Evolutionary conservation across 2,797 vertebrate genomes (phyloP).

Genomic region (Helostoma temminkii): DNA sequence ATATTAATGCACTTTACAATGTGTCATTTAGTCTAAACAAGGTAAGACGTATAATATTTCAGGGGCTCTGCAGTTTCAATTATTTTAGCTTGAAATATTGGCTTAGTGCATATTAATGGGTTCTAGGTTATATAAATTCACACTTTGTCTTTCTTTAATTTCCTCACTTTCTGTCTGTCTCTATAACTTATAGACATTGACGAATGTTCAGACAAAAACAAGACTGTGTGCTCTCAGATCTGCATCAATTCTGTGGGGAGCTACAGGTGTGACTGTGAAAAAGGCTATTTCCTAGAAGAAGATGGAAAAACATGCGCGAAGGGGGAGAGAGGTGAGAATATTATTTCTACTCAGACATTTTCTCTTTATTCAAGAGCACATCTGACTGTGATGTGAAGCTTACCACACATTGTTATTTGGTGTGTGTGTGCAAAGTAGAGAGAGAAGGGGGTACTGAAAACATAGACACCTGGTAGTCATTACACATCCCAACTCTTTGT

Average conservation of each 20-base stretch:
- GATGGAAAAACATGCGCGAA: constrained; percentile 91
- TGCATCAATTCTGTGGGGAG: constrained; percentile 93
- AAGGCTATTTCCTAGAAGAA: constrained; percentile 89
- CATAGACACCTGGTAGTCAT: constrained; percentile 79
- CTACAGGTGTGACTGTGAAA: constrained; percentile 93
- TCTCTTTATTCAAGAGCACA: constrained; percentile 45
- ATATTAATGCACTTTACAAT: too few species aligned
- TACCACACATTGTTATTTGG: constrained; percentile 44
- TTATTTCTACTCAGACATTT: constrained; percentile 38
- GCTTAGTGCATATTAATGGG: background rate
- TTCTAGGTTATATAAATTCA: background rate
- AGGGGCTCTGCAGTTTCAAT: background rate
- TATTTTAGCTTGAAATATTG: background rate
- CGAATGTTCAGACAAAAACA: constrained; percentile 89
- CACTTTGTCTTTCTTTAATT: background rate
- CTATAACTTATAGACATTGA: constrained; percentile 87
- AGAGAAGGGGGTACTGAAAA: constrained; percentile 47
- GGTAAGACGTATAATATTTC: too few species aligned
- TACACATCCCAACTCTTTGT: constrained; percentile 69
- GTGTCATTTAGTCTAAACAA: too few species aligned
- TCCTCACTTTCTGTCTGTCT: constrained; percentile 16
- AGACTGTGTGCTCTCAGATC: constrained; percentile 89
- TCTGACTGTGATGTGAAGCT: constrained; percentile 45
- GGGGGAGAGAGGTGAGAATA: constrained; percentile 88
- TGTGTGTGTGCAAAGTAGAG: constrained; percentile 5